Evolutionary conservation across 2,797 vertebrate species (phyloP).

Genomic region (Leucoraja ocellata): DNA sequence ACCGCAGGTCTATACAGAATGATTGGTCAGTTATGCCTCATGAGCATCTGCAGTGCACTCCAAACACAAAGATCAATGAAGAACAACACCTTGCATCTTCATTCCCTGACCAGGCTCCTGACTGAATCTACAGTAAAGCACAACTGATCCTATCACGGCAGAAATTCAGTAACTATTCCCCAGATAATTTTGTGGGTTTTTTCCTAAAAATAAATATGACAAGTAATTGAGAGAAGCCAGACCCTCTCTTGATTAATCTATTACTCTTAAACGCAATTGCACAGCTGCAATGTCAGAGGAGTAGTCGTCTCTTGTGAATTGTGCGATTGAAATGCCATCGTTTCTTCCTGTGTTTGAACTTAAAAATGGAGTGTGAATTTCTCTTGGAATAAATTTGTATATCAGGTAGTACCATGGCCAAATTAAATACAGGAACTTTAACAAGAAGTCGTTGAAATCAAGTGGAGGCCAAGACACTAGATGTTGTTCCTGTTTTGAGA

Average conservation of each 20-base stretch:
- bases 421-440: background rate
- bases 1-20: background rate
- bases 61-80: background rate
- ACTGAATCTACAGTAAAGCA: background rate
- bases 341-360: background rate
- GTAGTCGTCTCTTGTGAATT: background rate
- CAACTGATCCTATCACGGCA: background rate
- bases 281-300: background rate
- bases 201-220: background rate
- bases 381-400: background rate
- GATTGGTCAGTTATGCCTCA: background rate
- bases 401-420: background rate
- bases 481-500: background rate
- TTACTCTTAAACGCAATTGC: background rate
- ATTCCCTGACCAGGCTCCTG: background rate
- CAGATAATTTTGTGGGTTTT: background rate
- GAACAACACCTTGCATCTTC: background rate
- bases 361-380: background rate
- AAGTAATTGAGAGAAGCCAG: background rate
- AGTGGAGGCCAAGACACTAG: background rate
- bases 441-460: background rate
- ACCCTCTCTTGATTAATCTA: background rate
- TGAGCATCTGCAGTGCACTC: background rate
- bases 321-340: background rate
- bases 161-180: background rate